Evolutionary conservation across 2,888 invertebrate genomes (phyloP).

Genomic region (Eupithecia tripunctaria): DNA sequence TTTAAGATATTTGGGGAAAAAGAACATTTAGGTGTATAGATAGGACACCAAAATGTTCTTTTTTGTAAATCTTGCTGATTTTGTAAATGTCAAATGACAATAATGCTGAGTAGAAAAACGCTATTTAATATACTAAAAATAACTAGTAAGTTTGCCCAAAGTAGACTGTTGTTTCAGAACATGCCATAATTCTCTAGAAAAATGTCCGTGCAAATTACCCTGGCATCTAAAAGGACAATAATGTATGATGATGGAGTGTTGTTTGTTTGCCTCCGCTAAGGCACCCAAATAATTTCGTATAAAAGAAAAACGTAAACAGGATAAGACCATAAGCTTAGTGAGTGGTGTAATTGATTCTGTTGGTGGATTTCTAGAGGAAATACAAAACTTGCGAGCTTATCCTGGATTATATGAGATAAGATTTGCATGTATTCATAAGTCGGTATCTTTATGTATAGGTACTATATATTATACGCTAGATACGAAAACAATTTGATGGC

Average conservation of each 20-base stretch:
- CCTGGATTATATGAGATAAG: not conserved
- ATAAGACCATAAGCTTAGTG: conserved; percentile 29
- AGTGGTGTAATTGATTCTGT: conserved; percentile 30
- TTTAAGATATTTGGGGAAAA: too few relatives aligned
- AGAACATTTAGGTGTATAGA: too few relatives aligned
- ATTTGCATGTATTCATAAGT: not conserved
- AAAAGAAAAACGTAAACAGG: conserved; percentile 27
- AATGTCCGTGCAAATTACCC: conserved; percentile 28
- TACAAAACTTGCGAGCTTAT: not conserved
- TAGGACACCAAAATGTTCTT: too few relatives aligned
- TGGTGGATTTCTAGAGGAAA: conserved; percentile 32
- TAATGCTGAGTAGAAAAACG: not conserved
- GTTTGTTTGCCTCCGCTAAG: conserved; percentile 35
- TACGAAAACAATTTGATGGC: not conserved
- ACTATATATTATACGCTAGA: not conserved
- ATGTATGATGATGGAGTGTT: conserved; percentile 39
- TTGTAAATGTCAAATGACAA: not conserved
- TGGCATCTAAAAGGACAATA: conserved; percentile 33
- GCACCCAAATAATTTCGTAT: conserved; percentile 14
- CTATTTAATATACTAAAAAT: not conserved
- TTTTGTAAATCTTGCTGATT: too few relatives aligned
- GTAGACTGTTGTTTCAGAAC: conserved; percentile 15
- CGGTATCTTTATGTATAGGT: not conserved
- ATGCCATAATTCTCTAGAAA: conserved; percentile 25
- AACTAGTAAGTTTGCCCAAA: conserved; percentile 8